Evolutionary conservation across 2,797 vertebrate genomes (phyloP), one percentile per base, ranked within the genome.

Genomic region (Paedocypris micromegethes): DNA sequence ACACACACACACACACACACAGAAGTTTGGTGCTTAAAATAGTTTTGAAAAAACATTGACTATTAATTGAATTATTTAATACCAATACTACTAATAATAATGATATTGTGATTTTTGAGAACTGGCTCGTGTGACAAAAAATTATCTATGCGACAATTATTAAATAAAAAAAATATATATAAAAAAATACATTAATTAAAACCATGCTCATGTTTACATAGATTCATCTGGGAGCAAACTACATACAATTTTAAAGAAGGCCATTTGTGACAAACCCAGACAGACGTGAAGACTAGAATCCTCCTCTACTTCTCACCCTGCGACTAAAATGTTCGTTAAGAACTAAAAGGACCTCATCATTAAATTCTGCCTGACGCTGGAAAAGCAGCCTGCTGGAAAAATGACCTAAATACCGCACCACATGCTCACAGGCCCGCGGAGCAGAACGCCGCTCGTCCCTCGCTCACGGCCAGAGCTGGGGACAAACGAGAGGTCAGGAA

Each of bases 371-470:
- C 68, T 75, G 66, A 68, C 59, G 45, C 72, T 67, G 67, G 72
- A 76, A 67, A 76, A 73, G 45, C 72, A 76, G 74, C 62, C 69
- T 75, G 76, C 58, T 77, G 69, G 64, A 74, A 77, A 75, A 76
- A 74, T 74, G 74, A 79, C 77, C 74, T 72, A 76, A 76, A 79
- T 74, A 79, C 76, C 76, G 72, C 64, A 72, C 73, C 70, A 67
- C 70, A 74, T 70, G 67, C 73, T 70, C 67, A 62, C 63, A 23
- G 23, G 4, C 45, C 37, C n/a, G 40, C 9, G 50, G 55, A 41
- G 58, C 50, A 47, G 6, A 47, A 6, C 47, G 57, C 57, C 49
- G 45, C 41, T 57, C 8, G 8, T 60, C 8, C 23, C 52, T 23
- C 50, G 62, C 58, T 54, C 47, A 48, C 44, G 56, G 9, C 43